Conservation (phyloP, 1,140 invertebrate genomes). For the Psilanteris sp. region DNA sequence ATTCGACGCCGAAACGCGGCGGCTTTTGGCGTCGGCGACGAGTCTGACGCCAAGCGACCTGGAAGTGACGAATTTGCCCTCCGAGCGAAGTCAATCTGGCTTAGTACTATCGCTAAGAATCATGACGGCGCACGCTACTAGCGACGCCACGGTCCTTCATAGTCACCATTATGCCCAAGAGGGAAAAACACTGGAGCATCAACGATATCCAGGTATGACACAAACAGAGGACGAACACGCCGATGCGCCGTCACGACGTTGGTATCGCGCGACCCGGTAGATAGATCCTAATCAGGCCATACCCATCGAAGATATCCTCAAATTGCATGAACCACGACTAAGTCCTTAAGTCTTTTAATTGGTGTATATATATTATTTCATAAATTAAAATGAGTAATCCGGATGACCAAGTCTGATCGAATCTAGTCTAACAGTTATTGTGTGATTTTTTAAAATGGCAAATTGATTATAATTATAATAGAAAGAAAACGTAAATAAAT, state of each 20-base stretch:
- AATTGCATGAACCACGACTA: constrained; percentile 19
- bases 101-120: constrained; percentile 80
- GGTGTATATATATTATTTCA: no score
- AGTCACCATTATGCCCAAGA: constrained; percentile 73
- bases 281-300: constrained; percentile 17
- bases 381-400: no score
- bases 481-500: no score
- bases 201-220: constrained; percentile 74
- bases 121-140: constrained; percentile 79
- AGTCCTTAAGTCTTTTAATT: no score
- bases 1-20: constrained; percentile 79
- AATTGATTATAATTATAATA: no score
- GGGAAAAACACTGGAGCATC: constrained; percentile 78
- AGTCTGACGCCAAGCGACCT: constrained; percentile 79
- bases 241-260: constrained; percentile 7
- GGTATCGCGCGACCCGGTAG: constrained; percentile 18
- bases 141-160: constrained; percentile 81
- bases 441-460: no score
- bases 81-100: constrained; percentile 75
- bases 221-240: constrained; percentile 18
- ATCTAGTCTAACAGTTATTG: no score
- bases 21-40: constrained; percentile 79
- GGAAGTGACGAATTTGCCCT: constrained; percentile 78
- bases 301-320: background rate
- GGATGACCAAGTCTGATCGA: no score